phyloP scores from a whole-genome alignment of 2,797 vertebrate genomes.

The Sibirionetta formosa region DNA sequence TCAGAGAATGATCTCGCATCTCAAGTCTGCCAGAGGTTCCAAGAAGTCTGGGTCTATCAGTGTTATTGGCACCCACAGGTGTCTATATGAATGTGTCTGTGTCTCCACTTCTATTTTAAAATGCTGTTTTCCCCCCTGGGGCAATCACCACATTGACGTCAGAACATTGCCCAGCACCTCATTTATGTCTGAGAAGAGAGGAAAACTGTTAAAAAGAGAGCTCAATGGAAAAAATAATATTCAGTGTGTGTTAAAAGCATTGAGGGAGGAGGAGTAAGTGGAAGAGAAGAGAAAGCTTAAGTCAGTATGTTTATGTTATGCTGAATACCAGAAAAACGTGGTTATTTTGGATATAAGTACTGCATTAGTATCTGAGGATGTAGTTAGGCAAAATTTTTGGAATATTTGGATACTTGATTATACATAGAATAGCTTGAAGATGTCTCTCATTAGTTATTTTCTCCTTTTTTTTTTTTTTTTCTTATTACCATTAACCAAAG shows the following conservation, averaged over 20 bases:
- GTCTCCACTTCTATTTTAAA: slow-evolving; percentile 57
- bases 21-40: not conserved
- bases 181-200: slow-evolving; percentile 65
- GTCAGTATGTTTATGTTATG: slow-evolving; percentile 55
- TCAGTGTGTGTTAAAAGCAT: slow-evolving; percentile 62
- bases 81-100: slow-evolving; percentile 45
- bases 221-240: slow-evolving; percentile 72
- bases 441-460: not conserved
- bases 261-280: slow-evolving; percentile 37
- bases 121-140: not conserved
- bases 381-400: not conserved
- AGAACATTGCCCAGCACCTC: slow-evolving; percentile 68
- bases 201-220: slow-evolving; percentile 50
- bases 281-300: slow-evolving; percentile 56
- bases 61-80: slow-evolving; percentile 39
- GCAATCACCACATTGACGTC: slow-evolving; percentile 67
- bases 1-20: not conserved
- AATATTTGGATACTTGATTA: not conserved
- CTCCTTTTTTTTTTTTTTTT: not conserved
- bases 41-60: slow-evolving; percentile 46
- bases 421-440: not conserved
- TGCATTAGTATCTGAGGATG: slow-evolving; percentile 8
- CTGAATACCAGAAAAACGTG: not conserved
- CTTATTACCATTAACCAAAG: not conserved
- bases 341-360: slow-evolving; percentile 45